Conservation (phyloP, 2,888 invertebrate species). For the Mayetiola destructor region DNA sequence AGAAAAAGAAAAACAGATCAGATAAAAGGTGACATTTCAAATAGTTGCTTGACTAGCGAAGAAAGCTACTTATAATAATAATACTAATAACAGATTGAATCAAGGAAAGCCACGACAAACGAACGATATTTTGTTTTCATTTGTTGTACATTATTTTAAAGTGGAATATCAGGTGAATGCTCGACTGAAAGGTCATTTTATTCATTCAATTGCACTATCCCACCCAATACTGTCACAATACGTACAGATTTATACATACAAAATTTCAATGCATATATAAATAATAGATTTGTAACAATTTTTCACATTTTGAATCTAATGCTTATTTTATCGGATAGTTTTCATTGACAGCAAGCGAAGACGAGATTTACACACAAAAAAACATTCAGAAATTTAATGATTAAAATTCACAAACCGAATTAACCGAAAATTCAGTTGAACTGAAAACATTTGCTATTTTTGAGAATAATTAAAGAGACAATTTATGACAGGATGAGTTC, state of each 20-base stretch:
- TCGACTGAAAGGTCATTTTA: slow-evolving; percentile 11
- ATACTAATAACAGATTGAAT: neutral
- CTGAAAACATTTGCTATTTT: neutral
- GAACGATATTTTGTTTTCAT: too few relatives aligned
- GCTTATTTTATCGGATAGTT: too few relatives aligned
- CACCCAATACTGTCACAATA: neutral
- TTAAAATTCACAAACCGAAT: neutral
- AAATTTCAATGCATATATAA: neutral
- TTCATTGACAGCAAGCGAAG: too few relatives aligned
- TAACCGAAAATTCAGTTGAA: neutral
- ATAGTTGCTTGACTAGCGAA: too few relatives aligned
- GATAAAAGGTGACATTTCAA: neutral
- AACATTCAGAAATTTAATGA: neutral
- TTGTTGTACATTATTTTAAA: slow-evolving; percentile 9
- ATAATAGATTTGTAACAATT: neutral
- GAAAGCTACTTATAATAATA: too few relatives aligned
- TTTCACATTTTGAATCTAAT: neutral
- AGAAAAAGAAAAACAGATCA: neutral
- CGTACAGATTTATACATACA: neutral
- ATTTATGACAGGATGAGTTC: slow-evolving; percentile 45
- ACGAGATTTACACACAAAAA: neutral
- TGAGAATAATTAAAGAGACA: neutral
- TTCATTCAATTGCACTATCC: slow-evolving; percentile 8
- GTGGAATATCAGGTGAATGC: slow-evolving; percentile 12
- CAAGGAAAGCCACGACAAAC: slow-evolving; percentile 11